phyloP scores from a whole-genome alignment of 2,113 vertebrate genomes.

The Blennius ocellaris region DNA sequence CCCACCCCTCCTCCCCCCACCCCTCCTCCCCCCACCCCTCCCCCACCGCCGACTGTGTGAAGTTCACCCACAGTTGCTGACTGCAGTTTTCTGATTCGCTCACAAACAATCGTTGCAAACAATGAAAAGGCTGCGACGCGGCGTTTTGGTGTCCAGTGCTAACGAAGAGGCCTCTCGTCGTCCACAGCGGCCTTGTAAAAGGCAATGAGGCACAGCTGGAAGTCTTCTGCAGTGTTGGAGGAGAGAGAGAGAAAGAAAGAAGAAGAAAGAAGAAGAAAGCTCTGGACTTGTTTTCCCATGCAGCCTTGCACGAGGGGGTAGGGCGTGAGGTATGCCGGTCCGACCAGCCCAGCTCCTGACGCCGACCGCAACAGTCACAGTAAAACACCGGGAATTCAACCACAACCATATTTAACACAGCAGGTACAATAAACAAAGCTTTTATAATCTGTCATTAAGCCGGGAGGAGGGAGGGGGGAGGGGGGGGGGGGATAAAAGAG shows the following conservation, averaged over 20 bases:
- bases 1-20: too few species aligned
- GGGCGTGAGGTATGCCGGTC: constrained; percentile 62
- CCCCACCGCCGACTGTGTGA: constrained; percentile 37
- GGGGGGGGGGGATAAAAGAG: too few species aligned
- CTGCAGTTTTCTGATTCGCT: constrained; percentile 55
- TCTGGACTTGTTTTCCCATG: constrained; percentile 45
- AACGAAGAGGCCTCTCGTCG: constrained; percentile 72
- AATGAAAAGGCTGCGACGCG: constrained; percentile 57
- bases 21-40: too few species aligned
- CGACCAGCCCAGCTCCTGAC: constrained; percentile 60
- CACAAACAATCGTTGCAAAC: constrained; percentile 59
- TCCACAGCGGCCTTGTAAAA: constrained; percentile 77
- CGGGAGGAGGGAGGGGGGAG: too few species aligned
- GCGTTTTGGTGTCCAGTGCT: constrained; percentile 68
- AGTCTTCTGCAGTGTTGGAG: constrained; percentile 52
- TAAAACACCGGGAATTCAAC: constrained; percentile 76
- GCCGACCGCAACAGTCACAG: constrained; percentile 71
- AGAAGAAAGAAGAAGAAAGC: constrained; percentile 55
- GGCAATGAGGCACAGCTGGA: constrained; percentile 74
- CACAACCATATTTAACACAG: constrained; percentile 77
- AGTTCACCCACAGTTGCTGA: constrained; percentile 54
- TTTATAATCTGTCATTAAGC: constrained; percentile 69
- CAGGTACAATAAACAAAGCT: constrained; percentile 83
- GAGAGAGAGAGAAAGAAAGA: constrained; percentile 61
- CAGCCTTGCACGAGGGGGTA: constrained; percentile 61